Evolutionary conservation across 1,140 invertebrate genomes (phyloP).

Genomic region (Magallana gigas): DNA sequence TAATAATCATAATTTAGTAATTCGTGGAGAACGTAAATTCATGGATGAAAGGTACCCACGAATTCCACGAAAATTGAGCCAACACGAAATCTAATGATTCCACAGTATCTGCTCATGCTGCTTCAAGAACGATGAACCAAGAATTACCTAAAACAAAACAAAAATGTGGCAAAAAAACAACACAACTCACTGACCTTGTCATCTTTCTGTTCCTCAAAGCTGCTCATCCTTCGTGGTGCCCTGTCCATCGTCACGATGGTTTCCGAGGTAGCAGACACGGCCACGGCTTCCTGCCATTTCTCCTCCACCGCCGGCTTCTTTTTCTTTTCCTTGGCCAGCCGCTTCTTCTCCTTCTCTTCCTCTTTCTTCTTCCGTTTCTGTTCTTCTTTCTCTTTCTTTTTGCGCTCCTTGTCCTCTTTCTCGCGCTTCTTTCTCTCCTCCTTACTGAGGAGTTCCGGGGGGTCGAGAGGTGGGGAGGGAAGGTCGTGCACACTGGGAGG

Average conservation of each 20-base stretch:
- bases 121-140: no score
- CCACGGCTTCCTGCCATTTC: slow-evolving; percentile 43
- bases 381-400: slow-evolving; percentile 54
- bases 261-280: slow-evolving; percentile 34
- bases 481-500: slow-evolving; percentile 35
- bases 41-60: no score
- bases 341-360: slow-evolving; percentile 53
- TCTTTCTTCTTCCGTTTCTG: slow-evolving; percentile 54
- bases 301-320: slow-evolving; percentile 46
- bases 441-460: slow-evolving; percentile 45
- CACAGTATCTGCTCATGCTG: no score
- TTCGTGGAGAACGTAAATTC: no score
- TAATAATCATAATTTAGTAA: no score
- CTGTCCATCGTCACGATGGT: not conserved
- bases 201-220: slow-evolving; percentile 41
- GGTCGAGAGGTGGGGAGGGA: not conserved
- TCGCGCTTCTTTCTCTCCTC: slow-evolving; percentile 45
- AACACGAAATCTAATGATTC: no score
- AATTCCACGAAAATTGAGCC: no score
- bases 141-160: no score
- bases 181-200: not conserved
- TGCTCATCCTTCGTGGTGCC: slow-evolving; percentile 32
- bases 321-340: slow-evolving; percentile 50
- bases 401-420: slow-evolving; percentile 54
- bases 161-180: no score